Conservation (phyloP, 2,888 invertebrate genomes). For the Protula sp. region DNA sequence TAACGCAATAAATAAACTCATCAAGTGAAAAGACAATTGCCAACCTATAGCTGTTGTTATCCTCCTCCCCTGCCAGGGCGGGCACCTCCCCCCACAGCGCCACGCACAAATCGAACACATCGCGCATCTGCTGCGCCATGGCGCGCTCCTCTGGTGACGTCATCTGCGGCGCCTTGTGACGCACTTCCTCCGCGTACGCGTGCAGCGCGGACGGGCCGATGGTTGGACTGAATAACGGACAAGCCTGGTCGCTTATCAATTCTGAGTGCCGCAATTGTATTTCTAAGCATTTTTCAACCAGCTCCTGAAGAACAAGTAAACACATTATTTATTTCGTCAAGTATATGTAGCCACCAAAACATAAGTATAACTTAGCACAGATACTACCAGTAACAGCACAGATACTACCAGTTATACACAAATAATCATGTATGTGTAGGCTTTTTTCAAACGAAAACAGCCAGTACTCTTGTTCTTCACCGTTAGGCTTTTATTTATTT, state of each 20-base stretch:
- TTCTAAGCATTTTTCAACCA: conserved; percentile 57
- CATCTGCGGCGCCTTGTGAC: neutral
- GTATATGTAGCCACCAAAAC: too few relatives aligned
- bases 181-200: conserved; percentile 55
- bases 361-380: too few relatives aligned
- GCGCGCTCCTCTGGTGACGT: neutral
- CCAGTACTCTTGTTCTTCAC: too few relatives aligned
- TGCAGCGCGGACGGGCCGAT: conserved; percentile 58
- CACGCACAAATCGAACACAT: conserved; percentile 67
- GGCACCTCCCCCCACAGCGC: conserved; percentile 80
- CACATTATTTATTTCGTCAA: too few relatives aligned
- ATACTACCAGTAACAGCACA: too few relatives aligned
- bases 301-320: conserved; percentile 9
- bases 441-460: too few relatives aligned
- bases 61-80: conserved; percentile 56
- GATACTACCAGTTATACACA: too few relatives aligned
- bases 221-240: conserved; percentile 55
- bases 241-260: conserved; percentile 56
- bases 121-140: neutral
- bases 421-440: too few relatives aligned
- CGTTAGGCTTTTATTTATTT: too few relatives aligned
- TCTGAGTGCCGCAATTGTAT: conserved; percentile 63
- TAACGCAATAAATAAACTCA: too few relatives aligned
- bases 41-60: conserved; percentile 3
- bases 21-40: too few relatives aligned